These are phyloP conservation scores for Passerina amoena DNA, from an alignment of 2,113 vertebrate genomes.

Conservation along the genomic window DNA sequence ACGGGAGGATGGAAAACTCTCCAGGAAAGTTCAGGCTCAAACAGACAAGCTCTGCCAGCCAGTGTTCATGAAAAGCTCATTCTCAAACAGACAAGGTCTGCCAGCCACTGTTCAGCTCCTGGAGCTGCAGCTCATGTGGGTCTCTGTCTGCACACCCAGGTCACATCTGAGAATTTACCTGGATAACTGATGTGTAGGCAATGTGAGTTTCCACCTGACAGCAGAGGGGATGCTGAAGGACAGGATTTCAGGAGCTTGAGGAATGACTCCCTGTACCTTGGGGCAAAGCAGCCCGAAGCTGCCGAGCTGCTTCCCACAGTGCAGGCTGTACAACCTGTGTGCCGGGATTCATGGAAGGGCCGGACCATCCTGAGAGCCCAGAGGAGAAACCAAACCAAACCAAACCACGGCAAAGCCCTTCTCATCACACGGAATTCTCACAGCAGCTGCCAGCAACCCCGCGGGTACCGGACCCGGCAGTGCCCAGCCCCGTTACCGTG, in stretches of 20 bases:
- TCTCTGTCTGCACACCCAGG: background rate
- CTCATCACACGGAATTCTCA: accelerated
- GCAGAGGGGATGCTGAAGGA: accelerated
- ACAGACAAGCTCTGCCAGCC: background rate
- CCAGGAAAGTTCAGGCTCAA: background rate
- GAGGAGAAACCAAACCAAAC: background rate
- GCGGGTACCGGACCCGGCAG: accelerated
- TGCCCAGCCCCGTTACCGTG: background rate
- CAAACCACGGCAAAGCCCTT: background rate
- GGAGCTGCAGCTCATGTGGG: accelerated
- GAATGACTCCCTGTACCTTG: background rate
- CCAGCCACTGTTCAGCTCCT: background rate
- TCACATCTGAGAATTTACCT: accelerated
- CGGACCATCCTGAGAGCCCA: accelerated
- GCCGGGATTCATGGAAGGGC: background rate
- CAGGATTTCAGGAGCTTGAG: background rate
- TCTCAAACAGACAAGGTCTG: too few species aligned
- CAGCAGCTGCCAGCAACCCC: accelerated
- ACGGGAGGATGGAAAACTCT: accelerated
- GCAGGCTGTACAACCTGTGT: background rate
- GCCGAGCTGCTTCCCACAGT: accelerated
- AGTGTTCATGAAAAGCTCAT: background rate
- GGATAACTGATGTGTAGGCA: accelerated
- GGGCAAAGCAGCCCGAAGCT: background rate
- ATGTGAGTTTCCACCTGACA: accelerated